A percentile compares a stretch with the other conserved stretches of the same genome.
Conservation (phyloP, 2,888 invertebrate species). For the Drosophila mimetica region DNA sequence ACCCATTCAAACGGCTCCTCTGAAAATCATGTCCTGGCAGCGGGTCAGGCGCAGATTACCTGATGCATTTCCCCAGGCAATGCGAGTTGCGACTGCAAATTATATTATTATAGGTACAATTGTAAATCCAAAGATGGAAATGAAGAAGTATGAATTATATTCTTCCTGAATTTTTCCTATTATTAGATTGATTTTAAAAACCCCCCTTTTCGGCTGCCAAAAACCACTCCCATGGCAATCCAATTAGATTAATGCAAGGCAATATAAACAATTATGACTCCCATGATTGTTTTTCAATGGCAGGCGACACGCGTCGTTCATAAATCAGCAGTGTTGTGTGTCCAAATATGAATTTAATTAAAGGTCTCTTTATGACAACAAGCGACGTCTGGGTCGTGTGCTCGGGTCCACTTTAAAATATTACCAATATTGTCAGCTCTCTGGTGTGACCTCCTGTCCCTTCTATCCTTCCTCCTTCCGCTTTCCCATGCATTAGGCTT, state of each 20-base stretch:
- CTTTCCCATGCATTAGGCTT: slow-evolving; percentile 71
- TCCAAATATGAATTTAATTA: slow-evolving; percentile 82
- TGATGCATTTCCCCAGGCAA: not conserved
- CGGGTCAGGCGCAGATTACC: slow-evolving; percentile 25
- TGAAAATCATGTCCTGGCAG: slow-evolving; percentile 2
- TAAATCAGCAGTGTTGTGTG: slow-evolving; percentile 63
- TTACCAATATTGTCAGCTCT: slow-evolving; percentile 76
- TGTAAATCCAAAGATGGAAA: not conserved
- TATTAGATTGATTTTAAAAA: not conserved
- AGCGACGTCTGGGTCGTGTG: slow-evolving; percentile 62
- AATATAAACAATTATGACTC: slow-evolving; percentile 55
- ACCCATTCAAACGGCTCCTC: slow-evolving; percentile 4
- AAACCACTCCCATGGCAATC: slow-evolving; percentile 39
- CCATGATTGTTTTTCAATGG: slow-evolving; percentile 58
- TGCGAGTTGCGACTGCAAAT: not conserved
- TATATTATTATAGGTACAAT: not conserved
- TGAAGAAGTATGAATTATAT: no score
- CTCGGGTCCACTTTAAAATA: slow-evolving; percentile 74
- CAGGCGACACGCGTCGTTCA: slow-evolving; percentile 34
- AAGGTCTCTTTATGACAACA: slow-evolving; percentile 77
- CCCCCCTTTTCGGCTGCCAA: not conserved
- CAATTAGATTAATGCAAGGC: slow-evolving; percentile 73
- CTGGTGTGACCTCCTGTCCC: slow-evolving; percentile 48
- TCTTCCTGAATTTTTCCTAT: not conserved
- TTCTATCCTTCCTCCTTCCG: slow-evolving; percentile 11